Evolutionary conservation across 2,797 vertebrate species (phyloP).

Genomic region (Pangasius sanitwongsei): DNA sequence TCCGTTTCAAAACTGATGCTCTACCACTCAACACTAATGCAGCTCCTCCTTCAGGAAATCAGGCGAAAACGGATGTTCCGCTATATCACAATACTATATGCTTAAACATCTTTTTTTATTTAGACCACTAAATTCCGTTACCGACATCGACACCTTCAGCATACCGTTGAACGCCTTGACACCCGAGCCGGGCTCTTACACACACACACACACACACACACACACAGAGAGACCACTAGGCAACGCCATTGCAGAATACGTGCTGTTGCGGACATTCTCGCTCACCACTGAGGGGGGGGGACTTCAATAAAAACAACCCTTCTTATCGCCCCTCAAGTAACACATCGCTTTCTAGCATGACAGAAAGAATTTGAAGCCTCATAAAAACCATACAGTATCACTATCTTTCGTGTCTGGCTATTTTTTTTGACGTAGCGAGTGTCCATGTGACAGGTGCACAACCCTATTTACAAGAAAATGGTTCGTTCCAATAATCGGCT

Average conservation of each 20-base stretch:
- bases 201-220: conserved; percentile 55
- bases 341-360: no score
- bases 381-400: no score
- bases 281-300: conserved; percentile 62
- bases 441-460: conserved; percentile 73
- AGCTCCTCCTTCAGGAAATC: conserved; percentile 50
- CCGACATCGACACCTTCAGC: conserved; percentile 56
- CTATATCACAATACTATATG: neutral
- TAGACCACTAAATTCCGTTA: conserved; percentile 42
- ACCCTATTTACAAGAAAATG: conserved; percentile 70
- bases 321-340: conserved; percentile 14
- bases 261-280: conserved; percentile 68
- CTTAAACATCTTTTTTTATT: conserved; percentile 26
- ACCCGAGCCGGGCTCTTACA: conserved; percentile 56
- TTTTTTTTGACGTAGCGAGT: conserved; percentile 22
- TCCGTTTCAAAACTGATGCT: conserved; percentile 56
- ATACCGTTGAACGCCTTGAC: conserved; percentile 67
- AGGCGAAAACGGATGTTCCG: neutral
- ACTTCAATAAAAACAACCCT: conserved; percentile 48
- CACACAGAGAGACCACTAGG: conserved; percentile 61
- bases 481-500: conserved; percentile 76
- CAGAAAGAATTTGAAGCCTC: neutral
- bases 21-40: conserved; percentile 44
- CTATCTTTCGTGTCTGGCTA: neutral
- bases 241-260: conserved; percentile 76